phyloP scores from a whole-genome alignment of 2,113 vertebrate species.

The Mungos mungo region DNA sequence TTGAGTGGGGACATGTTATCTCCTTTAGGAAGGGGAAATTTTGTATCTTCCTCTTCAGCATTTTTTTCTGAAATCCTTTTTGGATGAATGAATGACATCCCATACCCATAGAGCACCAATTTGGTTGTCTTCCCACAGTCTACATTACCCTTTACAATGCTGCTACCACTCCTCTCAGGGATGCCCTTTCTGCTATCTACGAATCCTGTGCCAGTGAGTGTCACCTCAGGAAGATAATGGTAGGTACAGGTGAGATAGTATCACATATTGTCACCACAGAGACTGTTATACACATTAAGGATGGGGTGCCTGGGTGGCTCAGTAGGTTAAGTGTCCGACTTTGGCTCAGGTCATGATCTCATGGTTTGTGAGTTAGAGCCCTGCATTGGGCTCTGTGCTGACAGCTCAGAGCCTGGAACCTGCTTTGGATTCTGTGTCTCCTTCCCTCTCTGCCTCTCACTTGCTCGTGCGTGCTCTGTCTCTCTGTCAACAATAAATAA shows the following conservation, averaged over 20 bases:
- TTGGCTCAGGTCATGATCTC: too few relatives aligned
- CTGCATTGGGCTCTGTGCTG: too few relatives aligned
- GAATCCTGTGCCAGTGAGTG: neutral
- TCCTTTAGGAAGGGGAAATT: neutral
- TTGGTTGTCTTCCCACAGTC: neutral
- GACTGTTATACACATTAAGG: neutral
- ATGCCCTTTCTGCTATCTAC: neutral
- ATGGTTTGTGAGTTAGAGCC: too few relatives aligned
- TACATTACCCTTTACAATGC: neutral
- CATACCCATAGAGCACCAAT: neutral
- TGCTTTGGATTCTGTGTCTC: too few relatives aligned
- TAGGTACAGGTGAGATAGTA: neutral
- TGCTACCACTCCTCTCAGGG: neutral
- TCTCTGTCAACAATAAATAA: too few relatives aligned
- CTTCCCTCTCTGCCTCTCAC: too few relatives aligned
- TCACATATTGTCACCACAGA: neutral
- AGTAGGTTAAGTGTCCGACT: too few relatives aligned
- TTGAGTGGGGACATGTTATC: neutral
- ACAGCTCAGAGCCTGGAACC: too few relatives aligned
- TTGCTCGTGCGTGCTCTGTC: too few relatives aligned
- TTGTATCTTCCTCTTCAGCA: neutral
- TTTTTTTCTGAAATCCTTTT: constrained; percentile 15
- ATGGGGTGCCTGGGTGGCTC: neutral
- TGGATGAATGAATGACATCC: neutral
- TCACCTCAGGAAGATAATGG: neutral